Base-by-base conservation (phyloP, 2,888 invertebrate genomes). In the Acheta domesticus region DNA sequence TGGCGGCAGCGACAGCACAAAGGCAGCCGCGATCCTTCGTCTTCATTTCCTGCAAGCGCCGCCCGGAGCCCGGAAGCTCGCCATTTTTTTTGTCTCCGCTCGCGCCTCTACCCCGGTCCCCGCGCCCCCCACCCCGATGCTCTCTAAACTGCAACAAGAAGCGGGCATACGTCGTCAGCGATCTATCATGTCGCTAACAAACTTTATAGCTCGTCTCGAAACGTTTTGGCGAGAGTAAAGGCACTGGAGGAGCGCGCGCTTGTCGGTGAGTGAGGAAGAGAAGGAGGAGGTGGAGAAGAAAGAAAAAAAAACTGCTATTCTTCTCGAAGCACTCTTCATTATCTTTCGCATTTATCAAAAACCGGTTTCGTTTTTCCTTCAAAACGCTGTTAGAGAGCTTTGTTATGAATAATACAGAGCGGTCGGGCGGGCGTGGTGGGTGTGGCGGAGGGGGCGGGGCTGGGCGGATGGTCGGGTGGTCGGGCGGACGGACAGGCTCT, bases 251-350 rank as follows among this genome's bases (percentile, higher is more conserved):
- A 62, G 36, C 8, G 36, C 5, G 36, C 36, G 8, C 36, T n/a
- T n/a, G 8, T 5, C 8, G 36, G 36, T 36, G 36, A 36, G 36
- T 2, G 36, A 36, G 36, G 5, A 36, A 5, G 8, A 8, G 36
- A 8, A 36, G 36, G 36, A 36, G 36, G 36, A 36, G 36, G 62
- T 0, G 16, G n/a, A 62, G 8, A 1, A n/a, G 16, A 16, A 19
- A 62, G 4, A 16, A 16, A 62, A 62, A 62, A 62, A 62, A 62
- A 11, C n/a, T n/a, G 79, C 76, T 73, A 76, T 76, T 76, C 79
- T 76, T 62, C 62, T 62, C 62, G 62, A 75, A 76, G 50, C 75
- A 48, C 76, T 76, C 76, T 76, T 79, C 79, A 76, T 79, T 79
- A 79, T 75, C 78, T 79, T 14, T 49, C 19, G 49, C 62, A 49